phyloP scores from a whole-genome alignment of 2,888 invertebrate species.

The Argyresthia goedartella region DNA sequence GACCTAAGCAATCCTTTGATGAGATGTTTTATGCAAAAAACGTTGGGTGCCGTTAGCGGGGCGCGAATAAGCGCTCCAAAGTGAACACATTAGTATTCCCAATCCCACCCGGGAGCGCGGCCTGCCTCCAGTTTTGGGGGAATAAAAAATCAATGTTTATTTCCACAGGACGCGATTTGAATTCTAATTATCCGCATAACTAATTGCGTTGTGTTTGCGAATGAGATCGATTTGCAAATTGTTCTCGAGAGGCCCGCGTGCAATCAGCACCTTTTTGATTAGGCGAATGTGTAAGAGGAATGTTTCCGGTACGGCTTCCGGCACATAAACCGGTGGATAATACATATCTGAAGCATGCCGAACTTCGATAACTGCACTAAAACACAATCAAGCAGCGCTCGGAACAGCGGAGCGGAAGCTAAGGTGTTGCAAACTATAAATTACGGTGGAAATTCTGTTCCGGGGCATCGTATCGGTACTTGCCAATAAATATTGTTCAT shows the following conservation, averaged over 20 bases:
- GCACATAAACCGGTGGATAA: background rate
- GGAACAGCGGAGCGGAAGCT: conserved; percentile 22
- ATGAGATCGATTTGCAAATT: conserved; percentile 36
- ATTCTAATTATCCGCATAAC: conserved; percentile 60
- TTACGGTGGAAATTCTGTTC: conserved; percentile 54
- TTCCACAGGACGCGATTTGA: conserved; percentile 57
- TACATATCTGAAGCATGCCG: background rate
- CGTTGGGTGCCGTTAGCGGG: conserved; percentile 60
- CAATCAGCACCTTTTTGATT: background rate
- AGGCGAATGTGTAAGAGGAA: background rate
- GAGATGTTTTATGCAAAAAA: conserved; percentile 72
- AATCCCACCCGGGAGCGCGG: conserved; percentile 40
- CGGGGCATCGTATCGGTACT: conserved; percentile 44
- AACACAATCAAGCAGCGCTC: conserved; percentile 7
- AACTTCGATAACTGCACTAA: conserved; percentile 1
- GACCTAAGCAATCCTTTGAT: conserved; percentile 69
- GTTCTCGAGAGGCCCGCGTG: conserved; percentile 22
- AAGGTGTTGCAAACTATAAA: conserved; percentile 56
- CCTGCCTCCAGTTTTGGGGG: conserved; percentile 55
- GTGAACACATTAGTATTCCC: conserved; percentile 68
- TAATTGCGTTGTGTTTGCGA: conserved; percentile 60
- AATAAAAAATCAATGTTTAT: conserved; percentile 71
- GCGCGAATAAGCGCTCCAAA: conserved; percentile 67
- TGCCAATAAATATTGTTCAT: conserved; percentile 60
- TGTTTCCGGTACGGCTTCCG: background rate